Base-by-base conservation (phyloP, 2,888 invertebrate species). In the Rhingia rostrata region DNA sequence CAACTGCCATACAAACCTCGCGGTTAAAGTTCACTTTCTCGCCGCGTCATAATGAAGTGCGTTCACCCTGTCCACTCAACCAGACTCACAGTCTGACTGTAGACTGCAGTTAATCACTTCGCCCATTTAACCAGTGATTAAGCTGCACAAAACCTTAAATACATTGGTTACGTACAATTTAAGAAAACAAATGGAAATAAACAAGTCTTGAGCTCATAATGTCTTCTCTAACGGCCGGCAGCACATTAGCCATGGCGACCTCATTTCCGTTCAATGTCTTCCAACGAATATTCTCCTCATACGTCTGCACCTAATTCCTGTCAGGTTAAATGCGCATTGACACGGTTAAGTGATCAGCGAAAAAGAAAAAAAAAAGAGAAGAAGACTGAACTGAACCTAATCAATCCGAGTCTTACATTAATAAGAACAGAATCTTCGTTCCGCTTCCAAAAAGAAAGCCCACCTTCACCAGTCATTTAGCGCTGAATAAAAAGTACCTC, bases 291-390 rank as follows among this genome's bases (percentile, higher is more conserved):
- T 66, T 45, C 45, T 41, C 53, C 66, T 43, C 37, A 33, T n/a
- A n/a, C 58, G 47, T 61, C 14, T 54, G 60, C 61, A 60, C 77
- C 77, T 43, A 69, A 77, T 67, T 61, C 61, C 12, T 32, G 67
- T 32, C 47, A 39, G 77, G 67, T 77, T 77, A 77, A 77, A 67
- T 61, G 77, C 61, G 67, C 77, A 77, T 77, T 77, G 77, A 69
- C 77, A 77, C 47, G 67, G 77, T 77, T 77, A 67, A 61, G 53
- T 39, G 54, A 51, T 77, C 67, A 58, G 37, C 37, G n/a, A 45
- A 35, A 6, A 45, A 33, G 1, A 39, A 47, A 67, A 47, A 47
- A 56, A 45, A 22, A 30, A 30, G 22, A 45, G n/a, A 30, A 30
- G 22, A 53, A 10, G 45, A 41, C 41, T 30, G 12, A 49, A 33